Conservation (phyloP, 2,797 vertebrate genomes). For the Euthynnus affinis region DNA sequence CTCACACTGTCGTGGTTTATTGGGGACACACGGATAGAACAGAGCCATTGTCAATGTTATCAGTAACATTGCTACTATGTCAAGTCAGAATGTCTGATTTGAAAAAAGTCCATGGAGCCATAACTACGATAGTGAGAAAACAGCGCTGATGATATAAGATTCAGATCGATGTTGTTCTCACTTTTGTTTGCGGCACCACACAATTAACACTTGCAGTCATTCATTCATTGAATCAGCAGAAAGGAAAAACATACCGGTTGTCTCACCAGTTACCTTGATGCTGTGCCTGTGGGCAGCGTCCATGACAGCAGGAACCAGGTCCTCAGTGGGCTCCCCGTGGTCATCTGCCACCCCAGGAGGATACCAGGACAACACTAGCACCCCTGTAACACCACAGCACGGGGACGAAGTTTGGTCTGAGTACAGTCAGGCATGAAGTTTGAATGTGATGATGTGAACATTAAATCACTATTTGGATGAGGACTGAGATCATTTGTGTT, state of each 20-base stretch:
- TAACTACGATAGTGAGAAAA: neutral
- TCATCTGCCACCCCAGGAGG: constrained; percentile 90
- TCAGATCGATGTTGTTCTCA: neutral
- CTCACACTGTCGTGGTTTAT: too few species aligned
- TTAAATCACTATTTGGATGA: neutral
- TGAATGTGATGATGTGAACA: neutral
- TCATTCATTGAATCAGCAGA: constrained; percentile 57
- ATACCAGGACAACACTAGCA: constrained; percentile 92
- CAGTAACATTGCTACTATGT: neutral
- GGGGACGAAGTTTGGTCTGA: neutral
- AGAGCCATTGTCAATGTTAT: neutral
- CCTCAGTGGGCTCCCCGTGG: constrained; percentile 90
- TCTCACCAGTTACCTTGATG: constrained; percentile 92
- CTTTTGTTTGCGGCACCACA: neutral
- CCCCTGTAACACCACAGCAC: constrained; percentile 79
- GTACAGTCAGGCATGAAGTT: neutral
- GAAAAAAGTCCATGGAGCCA: neutral
- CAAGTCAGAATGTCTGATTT: too few species aligned
- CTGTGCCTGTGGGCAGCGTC: constrained; percentile 90
- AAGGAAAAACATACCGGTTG: constrained; percentile 78
- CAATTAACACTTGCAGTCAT: constrained; percentile 28
- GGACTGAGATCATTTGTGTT: too few species aligned
- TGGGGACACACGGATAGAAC: too few species aligned
- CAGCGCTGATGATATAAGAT: neutral
- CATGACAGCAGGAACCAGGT: constrained; percentile 90